phyloP scores from a whole-genome alignment of 2,113 vertebrate species.

The Phoenicopterus ruber region DNA sequence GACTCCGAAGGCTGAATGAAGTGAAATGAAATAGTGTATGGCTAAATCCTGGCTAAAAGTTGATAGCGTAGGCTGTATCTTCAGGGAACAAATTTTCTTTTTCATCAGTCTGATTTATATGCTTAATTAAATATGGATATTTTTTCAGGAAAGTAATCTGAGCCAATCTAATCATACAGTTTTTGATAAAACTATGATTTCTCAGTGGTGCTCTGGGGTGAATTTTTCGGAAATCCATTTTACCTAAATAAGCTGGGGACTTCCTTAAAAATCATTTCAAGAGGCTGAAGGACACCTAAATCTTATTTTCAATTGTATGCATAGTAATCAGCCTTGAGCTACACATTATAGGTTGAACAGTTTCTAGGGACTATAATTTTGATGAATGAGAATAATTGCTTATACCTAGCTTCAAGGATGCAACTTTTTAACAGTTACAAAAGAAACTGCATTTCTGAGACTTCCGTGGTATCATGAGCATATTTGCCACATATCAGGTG shows the following conservation, averaged over 20 bases:
- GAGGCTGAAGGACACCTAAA: background rate
- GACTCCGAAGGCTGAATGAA: background rate
- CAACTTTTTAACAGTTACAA: background rate
- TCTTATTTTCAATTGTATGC: background rate
- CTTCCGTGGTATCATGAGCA: background rate
- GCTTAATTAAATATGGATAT: background rate
- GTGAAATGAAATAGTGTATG: background rate
- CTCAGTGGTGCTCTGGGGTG: background rate
- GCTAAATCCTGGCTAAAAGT: background rate
- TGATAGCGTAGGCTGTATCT: background rate
- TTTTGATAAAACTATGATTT: background rate
- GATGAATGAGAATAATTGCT: background rate
- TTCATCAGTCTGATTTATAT: background rate
- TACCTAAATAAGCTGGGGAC: background rate
- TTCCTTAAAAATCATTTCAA: background rate
- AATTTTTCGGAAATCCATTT: background rate
- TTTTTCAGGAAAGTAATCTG: background rate
- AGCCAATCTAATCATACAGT: background rate
- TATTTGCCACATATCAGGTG: background rate
- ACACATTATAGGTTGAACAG: background rate
- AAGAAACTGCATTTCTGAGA: background rate
- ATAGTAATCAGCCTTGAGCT: background rate
- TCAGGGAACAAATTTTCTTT: background rate
- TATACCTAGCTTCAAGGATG: background rate
- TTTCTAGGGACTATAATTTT: background rate